A percentile compares a stretch with the other conserved stretches of the same genome.
Conservation (phyloP, 2,113 vertebrate species). For the Phylloscopus whistleri region DNA sequence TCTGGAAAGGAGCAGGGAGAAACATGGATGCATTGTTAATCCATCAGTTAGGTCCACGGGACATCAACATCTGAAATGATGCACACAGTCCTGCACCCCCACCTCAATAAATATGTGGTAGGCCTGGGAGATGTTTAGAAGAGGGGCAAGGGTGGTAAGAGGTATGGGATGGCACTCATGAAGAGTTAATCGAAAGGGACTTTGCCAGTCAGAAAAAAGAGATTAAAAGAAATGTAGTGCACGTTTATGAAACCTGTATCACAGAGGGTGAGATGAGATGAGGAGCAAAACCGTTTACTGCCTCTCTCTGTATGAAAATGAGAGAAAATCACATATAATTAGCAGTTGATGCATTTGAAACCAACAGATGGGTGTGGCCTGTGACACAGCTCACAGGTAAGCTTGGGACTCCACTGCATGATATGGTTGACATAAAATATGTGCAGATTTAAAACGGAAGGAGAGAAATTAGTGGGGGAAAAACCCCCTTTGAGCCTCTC, state of each 20-base stretch:
- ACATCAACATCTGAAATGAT: neutral
- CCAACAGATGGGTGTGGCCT: neutral
- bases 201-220: neutral
- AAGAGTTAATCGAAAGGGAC: neutral
- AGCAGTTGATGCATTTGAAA: neutral
- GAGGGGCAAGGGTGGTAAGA: neutral
- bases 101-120: neutral
- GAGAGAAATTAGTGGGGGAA: neutral
- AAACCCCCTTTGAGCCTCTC: neutral
- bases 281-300: neutral
- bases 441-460: neutral
- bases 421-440: neutral
- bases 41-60: rapidly evolving
- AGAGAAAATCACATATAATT: neutral
- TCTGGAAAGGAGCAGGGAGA: neutral
- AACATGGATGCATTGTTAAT: neutral
- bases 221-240: neutral
- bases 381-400: neutral
- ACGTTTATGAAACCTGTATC: neutral
- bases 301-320: neutral
- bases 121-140: neutral
- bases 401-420: neutral
- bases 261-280: neutral
- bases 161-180: neutral
- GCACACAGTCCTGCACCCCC: rapidly evolving